Evolutionary conservation across 2,797 vertebrate genomes (phyloP).

Genomic region (Rhodeus uyekii): DNA sequence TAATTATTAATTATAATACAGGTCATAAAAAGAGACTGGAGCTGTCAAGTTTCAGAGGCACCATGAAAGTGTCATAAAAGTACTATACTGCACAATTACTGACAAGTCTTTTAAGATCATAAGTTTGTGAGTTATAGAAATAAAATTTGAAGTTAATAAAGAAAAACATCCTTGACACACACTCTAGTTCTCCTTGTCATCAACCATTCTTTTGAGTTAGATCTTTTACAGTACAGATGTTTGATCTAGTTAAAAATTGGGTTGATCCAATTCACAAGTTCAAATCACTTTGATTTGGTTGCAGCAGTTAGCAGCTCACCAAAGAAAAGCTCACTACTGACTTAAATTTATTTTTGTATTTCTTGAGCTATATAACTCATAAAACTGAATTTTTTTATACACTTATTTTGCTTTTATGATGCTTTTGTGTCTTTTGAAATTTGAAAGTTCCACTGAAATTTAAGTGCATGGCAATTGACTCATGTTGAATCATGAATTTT

Average conservation of each 20-base stretch:
- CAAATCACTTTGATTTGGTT: background rate
- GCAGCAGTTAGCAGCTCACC: background rate
- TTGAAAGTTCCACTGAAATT: background rate
- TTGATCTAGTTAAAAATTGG: background rate
- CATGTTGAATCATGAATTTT: no score
- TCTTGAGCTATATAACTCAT: background rate
- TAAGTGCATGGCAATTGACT: background rate
- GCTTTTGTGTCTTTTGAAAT: background rate
- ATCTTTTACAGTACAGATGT: background rate
- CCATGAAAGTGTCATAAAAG: background rate
- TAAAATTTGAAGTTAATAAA: background rate
- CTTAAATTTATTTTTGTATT: background rate
- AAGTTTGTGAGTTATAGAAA: background rate
- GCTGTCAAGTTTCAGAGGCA: background rate
- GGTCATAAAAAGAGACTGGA: background rate
- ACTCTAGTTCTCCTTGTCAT: background rate
- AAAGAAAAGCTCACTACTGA: background rate
- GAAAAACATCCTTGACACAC: background rate
- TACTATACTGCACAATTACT: no score
- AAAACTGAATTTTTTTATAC: background rate
- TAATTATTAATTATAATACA: background rate
- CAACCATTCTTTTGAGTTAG: background rate
- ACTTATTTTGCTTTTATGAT: background rate
- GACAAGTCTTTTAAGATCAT: background rate
- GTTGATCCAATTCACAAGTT: background rate